These are phyloP conservation scores for Tonatia bakeri DNA, from an alignment of 2,113 vertebrate genomes.

Conservation along the genomic window DNA sequence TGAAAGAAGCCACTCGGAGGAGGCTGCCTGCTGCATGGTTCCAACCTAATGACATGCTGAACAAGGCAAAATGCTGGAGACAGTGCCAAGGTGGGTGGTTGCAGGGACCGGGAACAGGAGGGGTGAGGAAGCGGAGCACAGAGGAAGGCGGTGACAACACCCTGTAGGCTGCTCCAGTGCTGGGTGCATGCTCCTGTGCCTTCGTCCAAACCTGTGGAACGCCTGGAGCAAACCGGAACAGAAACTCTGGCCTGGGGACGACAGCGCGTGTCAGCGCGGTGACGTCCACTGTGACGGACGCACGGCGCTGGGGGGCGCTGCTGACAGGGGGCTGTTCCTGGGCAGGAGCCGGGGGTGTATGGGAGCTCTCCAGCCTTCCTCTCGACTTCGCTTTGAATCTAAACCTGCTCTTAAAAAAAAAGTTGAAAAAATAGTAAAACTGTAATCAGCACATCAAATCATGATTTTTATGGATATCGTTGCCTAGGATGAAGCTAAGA, in stretches of 20 bases:
- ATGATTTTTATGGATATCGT: neutral
- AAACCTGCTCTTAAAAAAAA: neutral
- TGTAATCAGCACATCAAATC: neutral
- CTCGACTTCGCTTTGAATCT: neutral
- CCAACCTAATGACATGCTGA: neutral
- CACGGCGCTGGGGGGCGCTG: neutral
- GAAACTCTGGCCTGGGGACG: neutral
- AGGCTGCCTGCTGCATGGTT: neutral
- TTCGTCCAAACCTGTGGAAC: neutral
- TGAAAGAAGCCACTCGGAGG: neutral
- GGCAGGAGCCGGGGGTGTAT: neutral
- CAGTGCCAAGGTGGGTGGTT: neutral
- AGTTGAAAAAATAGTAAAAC: neutral
- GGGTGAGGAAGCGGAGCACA: neutral
- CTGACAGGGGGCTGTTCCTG: neutral
- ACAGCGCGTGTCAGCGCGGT: neutral
- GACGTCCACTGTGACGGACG: neutral
- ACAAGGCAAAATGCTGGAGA: neutral
- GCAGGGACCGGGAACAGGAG: accelerated
- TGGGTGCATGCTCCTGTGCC: neutral
- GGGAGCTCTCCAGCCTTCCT: neutral
- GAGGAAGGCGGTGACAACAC: neutral
- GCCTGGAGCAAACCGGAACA: neutral
- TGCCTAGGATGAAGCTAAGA: neutral
- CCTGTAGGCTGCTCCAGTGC: neutral